These are phyloP conservation scores for Holacanthella duospinosa DNA, from an alignment of 2,888 invertebrate genomes.

Conservation along the genomic window DNA sequence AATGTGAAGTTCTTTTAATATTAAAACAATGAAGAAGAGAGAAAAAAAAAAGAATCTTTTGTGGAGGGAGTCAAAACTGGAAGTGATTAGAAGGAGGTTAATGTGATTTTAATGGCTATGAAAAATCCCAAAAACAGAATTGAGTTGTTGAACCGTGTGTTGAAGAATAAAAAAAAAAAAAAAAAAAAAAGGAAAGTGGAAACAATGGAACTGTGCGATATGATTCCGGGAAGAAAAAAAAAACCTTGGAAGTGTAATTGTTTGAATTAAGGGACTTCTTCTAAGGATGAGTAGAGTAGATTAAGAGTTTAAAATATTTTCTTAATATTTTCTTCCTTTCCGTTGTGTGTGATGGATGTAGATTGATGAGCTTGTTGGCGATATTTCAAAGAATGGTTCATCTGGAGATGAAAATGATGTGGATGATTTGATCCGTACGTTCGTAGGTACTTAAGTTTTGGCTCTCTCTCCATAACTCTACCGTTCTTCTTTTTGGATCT, in stretches of 20 bases:
- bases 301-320: not conserved
- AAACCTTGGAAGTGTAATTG: too few species aligned
- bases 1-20: not conserved
- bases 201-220: not conserved
- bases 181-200: not conserved
- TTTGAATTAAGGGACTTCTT: too few species aligned
- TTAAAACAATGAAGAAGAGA: not conserved
- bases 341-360: slow-evolving; percentile 18
- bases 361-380: slow-evolving; percentile 38
- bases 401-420: slow-evolving; percentile 25
- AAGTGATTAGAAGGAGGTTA: slow-evolving; percentile 38
- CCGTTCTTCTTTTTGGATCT: not conserved
- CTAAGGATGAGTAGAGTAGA: not conserved
- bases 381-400: slow-evolving; percentile 36
- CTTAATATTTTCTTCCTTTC: not conserved
- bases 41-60: not conserved
- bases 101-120: slow-evolving; percentile 38
- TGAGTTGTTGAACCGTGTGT: not conserved
- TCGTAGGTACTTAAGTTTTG: too few species aligned
- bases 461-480: not conserved
- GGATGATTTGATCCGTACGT: not conserved
- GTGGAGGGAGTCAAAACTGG: not conserved
- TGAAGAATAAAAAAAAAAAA: too few species aligned
- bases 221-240: not conserved
- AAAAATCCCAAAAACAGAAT: slow-evolving; percentile 35